Evolutionary conservation across 1,140 invertebrate species (phyloP).

Genomic region (Bathynomus jamesi): DNA sequence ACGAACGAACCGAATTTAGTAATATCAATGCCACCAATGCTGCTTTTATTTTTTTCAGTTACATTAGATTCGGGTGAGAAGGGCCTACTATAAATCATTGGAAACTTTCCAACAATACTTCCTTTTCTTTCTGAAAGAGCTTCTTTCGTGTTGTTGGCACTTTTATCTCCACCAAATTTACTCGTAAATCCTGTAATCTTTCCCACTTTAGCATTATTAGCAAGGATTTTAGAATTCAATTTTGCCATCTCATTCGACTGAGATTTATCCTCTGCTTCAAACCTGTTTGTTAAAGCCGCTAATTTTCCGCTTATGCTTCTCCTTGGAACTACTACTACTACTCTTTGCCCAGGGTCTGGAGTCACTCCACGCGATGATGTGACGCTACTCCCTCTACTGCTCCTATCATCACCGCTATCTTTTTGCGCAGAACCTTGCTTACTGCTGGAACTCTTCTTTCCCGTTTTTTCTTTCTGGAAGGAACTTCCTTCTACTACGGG

Average conservation of each 20-base stretch:
- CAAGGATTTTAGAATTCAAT: not conserved
- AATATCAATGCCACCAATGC: slow-evolving; percentile 27
- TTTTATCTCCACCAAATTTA: not conserved
- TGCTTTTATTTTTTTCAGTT: slow-evolving; percentile 4
- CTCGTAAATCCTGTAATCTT: not conserved
- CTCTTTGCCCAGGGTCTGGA: slow-evolving; percentile 12
- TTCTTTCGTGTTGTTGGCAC: too few relatives aligned
- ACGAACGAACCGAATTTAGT: slow-evolving; percentile 25
- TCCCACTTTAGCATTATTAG: not conserved
- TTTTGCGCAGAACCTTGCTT: not conserved
- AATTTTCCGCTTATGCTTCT: slow-evolving; percentile 19
- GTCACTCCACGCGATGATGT: slow-evolving; percentile 11
- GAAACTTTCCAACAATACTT: slow-evolving; percentile 10
- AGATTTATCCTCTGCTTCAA: slow-evolving; percentile 19
- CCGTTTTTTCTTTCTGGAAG: too few relatives aligned
- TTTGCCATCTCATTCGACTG: too few relatives aligned
- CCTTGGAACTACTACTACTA: slow-evolving; percentile 7
- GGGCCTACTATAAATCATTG: slow-evolving; percentile 12
- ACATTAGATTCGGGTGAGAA: slow-evolving; percentile 9
- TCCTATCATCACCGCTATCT: slow-evolving; percentile 8
- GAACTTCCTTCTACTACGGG: too few relatives aligned
- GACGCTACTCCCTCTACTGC: slow-evolving; percentile 22
- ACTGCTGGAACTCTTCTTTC: not conserved
- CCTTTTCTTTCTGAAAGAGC: not conserved
- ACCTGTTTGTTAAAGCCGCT: slow-evolving; percentile 21